phyloP scores from a whole-genome alignment of 2,888 invertebrate genomes.

The Ectobius pallidus region DNA sequence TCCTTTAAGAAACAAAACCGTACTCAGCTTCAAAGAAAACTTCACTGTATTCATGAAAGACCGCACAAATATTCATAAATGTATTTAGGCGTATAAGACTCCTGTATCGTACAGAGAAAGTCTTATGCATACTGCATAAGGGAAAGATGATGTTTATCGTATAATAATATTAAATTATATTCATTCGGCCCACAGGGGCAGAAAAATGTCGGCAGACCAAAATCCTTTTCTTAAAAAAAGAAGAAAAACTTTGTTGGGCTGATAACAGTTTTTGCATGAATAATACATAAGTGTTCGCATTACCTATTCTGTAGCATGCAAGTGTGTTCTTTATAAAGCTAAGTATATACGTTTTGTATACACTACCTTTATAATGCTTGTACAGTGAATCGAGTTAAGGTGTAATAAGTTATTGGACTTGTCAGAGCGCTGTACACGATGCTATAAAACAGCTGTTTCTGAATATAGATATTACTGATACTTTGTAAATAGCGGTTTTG shows the following conservation, averaged over 20 bases:
- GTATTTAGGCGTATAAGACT: not conserved
- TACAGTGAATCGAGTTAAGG: not conserved
- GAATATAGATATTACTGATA: not conserved
- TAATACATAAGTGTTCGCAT: constrained; percentile 17
- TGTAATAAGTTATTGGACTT: not conserved
- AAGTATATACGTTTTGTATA: constrained; percentile 6
- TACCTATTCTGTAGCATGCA: not conserved
- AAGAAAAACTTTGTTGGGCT: constrained; percentile 8
- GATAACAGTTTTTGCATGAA: constrained; percentile 29
- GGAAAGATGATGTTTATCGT: constrained; percentile 19
- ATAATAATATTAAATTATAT: constrained; percentile 34
- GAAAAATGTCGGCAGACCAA: constrained; percentile 5
- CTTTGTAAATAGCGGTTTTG: not conserved
- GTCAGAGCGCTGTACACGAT: not conserved
- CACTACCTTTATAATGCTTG: not conserved
- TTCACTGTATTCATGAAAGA: not conserved
- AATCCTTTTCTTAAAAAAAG: constrained; percentile 31
- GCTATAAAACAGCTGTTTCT: not conserved
- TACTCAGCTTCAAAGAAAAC: too few relatives aligned
- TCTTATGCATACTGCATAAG: constrained; percentile 25
- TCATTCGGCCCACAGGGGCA: constrained; percentile 25
- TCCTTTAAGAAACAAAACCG: too few relatives aligned
- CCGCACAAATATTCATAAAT: constrained; percentile 19
- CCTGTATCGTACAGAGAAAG: not conserved
- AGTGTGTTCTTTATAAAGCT: constrained; percentile 2